phyloP scores from a whole-genome alignment of 35 echinoderm and acorn worm genomes.

The Patiria miniata region DNA sequence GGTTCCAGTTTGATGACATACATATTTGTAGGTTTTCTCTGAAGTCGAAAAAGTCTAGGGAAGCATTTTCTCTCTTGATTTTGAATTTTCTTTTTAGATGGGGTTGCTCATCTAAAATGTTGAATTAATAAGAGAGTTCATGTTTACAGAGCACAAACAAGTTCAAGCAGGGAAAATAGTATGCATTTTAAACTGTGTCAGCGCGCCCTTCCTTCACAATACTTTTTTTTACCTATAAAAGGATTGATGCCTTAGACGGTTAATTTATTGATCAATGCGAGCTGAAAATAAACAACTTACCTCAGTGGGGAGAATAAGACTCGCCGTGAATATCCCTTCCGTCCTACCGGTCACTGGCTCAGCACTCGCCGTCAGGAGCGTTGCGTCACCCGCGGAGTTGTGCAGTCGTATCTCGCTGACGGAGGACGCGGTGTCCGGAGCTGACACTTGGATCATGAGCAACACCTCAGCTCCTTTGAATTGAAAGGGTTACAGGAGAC shows the following conservation, averaged over 20 bases:
- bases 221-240: too few relatives aligned
- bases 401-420: background rate
- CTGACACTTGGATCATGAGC: background rate
- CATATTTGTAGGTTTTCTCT: too few relatives aligned
- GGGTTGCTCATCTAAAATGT: too few relatives aligned
- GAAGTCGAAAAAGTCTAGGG: too few relatives aligned
- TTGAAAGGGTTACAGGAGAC: too few relatives aligned
- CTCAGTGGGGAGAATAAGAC: background rate
- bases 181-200: background rate
- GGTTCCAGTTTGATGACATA: too few relatives aligned
- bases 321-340: background rate
- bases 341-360: background rate
- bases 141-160: background rate
- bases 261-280: background rate
- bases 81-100: too few relatives aligned
- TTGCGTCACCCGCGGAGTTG: background rate
- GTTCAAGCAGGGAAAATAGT: background rate
- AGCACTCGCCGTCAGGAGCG: background rate
- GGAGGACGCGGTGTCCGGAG: background rate
- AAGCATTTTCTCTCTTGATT: too few relatives aligned
- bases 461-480: background rate
- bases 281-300: background rate
- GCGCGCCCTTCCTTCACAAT: background rate
- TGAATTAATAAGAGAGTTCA: background rate
- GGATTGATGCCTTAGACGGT: too few relatives aligned